These are phyloP conservation scores for Gobius niger DNA, from an alignment of 2,113 vertebrate species.

Conservation along the genomic window DNA sequence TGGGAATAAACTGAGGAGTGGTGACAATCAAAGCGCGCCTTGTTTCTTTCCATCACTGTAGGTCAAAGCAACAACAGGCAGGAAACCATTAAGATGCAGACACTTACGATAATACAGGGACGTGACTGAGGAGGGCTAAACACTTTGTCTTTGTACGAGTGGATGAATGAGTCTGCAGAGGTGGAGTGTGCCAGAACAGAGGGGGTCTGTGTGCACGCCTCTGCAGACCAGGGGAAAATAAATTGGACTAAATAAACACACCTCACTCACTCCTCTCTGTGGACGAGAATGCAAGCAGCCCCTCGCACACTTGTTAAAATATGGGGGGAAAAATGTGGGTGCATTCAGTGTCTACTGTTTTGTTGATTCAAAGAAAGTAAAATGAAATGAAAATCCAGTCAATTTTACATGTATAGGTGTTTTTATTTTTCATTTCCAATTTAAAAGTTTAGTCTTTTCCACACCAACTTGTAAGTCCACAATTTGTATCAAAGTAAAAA, in stretches of 20 bases:
- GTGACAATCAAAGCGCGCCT: constrained; percentile 47
- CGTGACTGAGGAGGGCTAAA: constrained; percentile 43
- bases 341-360: too few species aligned
- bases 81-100: constrained; percentile 47
- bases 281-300: constrained; percentile 1
- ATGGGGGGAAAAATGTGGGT: too few species aligned
- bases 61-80: constrained; percentile 37
- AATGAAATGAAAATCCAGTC: too few species aligned
- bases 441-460: too few species aligned
- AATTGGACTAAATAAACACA: constrained; percentile 1
- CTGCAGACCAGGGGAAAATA: background rate
- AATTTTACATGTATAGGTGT: too few species aligned
- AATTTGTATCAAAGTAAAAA: too few species aligned
- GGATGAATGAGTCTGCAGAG: constrained; percentile 47
- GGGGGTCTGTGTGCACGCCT: constrained; percentile 33
- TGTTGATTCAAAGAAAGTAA: too few species aligned
- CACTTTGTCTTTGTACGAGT: constrained; percentile 49
- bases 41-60: constrained; percentile 25
- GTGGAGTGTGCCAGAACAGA: constrained; percentile 47
- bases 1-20: constrained; percentile 55
- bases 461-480: too few species aligned
- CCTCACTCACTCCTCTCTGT: background rate
- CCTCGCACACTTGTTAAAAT: background rate
- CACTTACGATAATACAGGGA: constrained; percentile 33
- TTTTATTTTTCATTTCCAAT: too few species aligned